Evolutionary conservation across 2,113 vertebrate genomes (phyloP).

Genomic region (Sitta europaea): DNA sequence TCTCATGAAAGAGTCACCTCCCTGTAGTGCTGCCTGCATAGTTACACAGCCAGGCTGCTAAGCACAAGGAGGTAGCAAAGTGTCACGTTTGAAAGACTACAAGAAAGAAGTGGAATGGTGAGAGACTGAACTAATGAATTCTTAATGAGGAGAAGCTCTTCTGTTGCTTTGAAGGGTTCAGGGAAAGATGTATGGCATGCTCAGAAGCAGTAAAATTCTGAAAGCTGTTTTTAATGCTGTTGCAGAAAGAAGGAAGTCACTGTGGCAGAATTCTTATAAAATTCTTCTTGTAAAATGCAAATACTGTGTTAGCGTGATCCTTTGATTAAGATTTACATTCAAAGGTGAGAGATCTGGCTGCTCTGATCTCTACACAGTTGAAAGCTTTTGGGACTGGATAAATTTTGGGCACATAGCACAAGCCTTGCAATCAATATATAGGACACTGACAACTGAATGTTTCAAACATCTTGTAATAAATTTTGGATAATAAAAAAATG

Average conservation of each 20-base stretch:
- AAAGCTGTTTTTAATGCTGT: neutral
- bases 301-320: neutral
- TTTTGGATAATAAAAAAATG: neutral
- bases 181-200: neutral
- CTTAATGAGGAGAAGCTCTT: neutral
- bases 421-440: neutral
- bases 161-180: neutral
- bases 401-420: neutral
- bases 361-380: neutral
- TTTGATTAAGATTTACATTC: neutral
- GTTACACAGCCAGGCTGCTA: neutral
- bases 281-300: neutral
- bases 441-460: neutral
- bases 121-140: neutral
- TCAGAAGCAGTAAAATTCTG: neutral
- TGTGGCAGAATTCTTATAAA: neutral
- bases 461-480: neutral
- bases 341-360: neutral
- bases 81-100: neutral
- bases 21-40: neutral
- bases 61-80: neutral
- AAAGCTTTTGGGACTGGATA: neutral
- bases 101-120: neutral
- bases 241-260: neutral
- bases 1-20: neutral